These are phyloP conservation scores for Ormia ochracea DNA, from an alignment of 2,888 invertebrate species.

Conservation along the genomic window DNA sequence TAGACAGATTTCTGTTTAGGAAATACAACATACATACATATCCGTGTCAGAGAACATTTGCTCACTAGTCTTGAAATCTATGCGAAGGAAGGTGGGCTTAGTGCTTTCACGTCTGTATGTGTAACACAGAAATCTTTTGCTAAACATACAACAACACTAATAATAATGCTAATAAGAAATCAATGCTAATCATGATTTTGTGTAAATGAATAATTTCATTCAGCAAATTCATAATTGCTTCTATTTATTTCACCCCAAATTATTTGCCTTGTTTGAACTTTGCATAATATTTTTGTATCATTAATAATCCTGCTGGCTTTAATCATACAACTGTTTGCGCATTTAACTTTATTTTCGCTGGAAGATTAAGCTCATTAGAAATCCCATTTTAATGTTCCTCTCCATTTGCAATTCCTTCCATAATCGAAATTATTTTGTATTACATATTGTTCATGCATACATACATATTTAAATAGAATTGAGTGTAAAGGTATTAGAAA, in stretches of 20 bases:
- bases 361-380: slow-evolving; percentile 5
- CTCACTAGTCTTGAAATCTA: too few relatives aligned
- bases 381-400: not conserved
- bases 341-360: slow-evolving; percentile 3
- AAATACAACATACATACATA: too few relatives aligned
- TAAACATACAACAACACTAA: slow-evolving; percentile 19
- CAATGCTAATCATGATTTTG: slow-evolving; percentile 9
- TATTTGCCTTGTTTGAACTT: not conserved
- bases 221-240: not conserved
- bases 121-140: slow-evolving; percentile 9
- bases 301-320: slow-evolving; percentile 2
- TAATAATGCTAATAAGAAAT: slow-evolving; percentile 1
- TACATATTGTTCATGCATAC: too few relatives aligned
- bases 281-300: not conserved
- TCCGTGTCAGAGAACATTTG: too few relatives aligned
- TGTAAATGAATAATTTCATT: not conserved
- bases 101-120: not conserved
- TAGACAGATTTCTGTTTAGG: too few relatives aligned
- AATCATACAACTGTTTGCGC: not conserved
- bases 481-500: not conserved
- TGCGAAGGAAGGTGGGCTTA: too few relatives aligned
- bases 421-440: not conserved
- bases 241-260: not conserved
- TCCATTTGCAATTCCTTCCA: not conserved
- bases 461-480: not conserved